These are phyloP conservation scores for Penaeus chinensis DNA, from an alignment of 1,140 invertebrate species.

Conservation along the genomic window DNA sequence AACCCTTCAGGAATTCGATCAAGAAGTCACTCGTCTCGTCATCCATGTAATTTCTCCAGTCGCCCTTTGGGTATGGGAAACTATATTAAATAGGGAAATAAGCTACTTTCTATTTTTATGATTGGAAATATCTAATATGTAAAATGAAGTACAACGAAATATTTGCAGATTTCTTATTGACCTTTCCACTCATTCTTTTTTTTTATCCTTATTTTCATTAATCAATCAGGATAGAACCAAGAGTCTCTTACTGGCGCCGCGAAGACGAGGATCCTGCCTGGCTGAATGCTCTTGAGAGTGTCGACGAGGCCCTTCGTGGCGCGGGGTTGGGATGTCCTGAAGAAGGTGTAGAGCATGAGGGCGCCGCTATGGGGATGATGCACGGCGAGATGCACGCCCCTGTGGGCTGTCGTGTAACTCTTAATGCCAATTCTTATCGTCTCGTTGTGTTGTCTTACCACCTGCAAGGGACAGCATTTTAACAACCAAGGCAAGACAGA, in stretches of 20 bases:
- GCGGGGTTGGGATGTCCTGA: slow-evolving; percentile 34
- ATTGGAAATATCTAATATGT: too few relatives aligned
- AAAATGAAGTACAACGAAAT: too few relatives aligned
- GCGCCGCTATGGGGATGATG: slow-evolving; percentile 27
- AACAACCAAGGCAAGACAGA: too few relatives aligned
- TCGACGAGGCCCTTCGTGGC: slow-evolving; percentile 33
- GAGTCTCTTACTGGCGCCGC: slow-evolving; percentile 38
- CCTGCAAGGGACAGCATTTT: background rate
- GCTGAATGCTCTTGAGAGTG: slow-evolving; percentile 32
- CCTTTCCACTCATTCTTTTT: too few relatives aligned
- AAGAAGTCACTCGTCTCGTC: slow-evolving; percentile 27
- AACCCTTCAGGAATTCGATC: slow-evolving; percentile 27
- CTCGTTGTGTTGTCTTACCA: slow-evolving; percentile 34
- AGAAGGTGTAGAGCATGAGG: slow-evolving; percentile 17
- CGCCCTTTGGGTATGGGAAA: slow-evolving; percentile 29
- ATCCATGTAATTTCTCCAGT: slow-evolving; percentile 30
- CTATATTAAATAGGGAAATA: background rate
- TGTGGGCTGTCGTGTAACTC: slow-evolving; percentile 17
- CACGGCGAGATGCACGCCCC: slow-evolving; percentile 23
- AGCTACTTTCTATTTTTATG: too few relatives aligned
- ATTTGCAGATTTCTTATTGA: too few relatives aligned
- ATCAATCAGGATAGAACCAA: background rate
- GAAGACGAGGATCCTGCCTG: slow-evolving; percentile 34
- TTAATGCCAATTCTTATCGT: background rate
- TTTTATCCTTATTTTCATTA: too few relatives aligned